These are phyloP conservation scores for Pyrgus malvae DNA, from an alignment of 2,888 invertebrate species.

Conservation along the genomic window DNA sequence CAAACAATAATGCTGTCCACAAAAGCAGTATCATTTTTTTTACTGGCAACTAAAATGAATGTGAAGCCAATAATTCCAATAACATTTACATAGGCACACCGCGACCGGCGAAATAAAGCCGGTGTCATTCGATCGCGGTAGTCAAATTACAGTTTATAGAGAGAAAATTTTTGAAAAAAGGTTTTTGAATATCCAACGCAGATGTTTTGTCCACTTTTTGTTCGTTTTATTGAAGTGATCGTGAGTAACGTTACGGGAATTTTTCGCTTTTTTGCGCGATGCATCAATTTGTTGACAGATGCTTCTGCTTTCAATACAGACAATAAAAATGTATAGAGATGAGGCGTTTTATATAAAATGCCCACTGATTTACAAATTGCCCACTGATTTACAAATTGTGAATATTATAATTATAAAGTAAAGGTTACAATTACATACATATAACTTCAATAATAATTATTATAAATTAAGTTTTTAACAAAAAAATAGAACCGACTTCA, in stretches of 20 bases:
- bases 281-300: conserved; percentile 43
- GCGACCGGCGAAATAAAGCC: conserved; percentile 32
- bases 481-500: too few relatives aligned
- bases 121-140: conserved; percentile 39
- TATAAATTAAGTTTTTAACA: too few relatives aligned
- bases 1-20: too few relatives aligned
- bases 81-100: conserved; percentile 37
- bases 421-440: too few relatives aligned
- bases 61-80: conserved; percentile 26
- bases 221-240: conserved; percentile 59
- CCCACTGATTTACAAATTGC: too few relatives aligned
- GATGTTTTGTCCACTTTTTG: conserved; percentile 73
- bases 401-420: too few relatives aligned
- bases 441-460: too few relatives aligned
- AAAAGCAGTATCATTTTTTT: too few relatives aligned
- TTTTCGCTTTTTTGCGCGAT: conserved; percentile 47
- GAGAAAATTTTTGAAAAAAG: conserved; percentile 43
- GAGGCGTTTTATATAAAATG: too few relatives aligned
- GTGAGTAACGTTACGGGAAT: conserved; percentile 54
- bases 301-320: conserved; percentile 30
- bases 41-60: too few relatives aligned
- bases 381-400: too few relatives aligned
- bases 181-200: conserved; percentile 70
- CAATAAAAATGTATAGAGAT: conserved; percentile 13
- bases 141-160: conserved; percentile 49